A percentile compares a stretch with the other conserved stretches of the same genome.
These are phyloP conservation scores for Neoseiulus cucumeris DNA, from an alignment of 1,140 invertebrate genomes.

Conservation along the genomic window DNA sequence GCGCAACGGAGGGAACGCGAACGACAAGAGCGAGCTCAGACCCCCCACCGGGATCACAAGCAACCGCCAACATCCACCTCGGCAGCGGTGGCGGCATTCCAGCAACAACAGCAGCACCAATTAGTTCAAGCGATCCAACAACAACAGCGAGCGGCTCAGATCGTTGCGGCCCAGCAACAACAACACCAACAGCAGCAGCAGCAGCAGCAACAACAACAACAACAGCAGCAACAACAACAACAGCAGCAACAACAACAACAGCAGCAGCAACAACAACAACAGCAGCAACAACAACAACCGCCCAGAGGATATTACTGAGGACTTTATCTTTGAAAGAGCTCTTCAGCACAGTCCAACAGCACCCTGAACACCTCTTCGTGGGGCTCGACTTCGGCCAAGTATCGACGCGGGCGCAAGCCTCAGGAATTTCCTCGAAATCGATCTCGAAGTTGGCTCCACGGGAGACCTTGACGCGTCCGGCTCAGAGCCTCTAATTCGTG, in stretches of 20 bases:
- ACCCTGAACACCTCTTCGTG: no score
- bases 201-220: background rate
- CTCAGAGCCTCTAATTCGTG: no score
- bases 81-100: background rate
- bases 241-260: background rate
- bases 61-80: background rate
- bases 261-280: background rate
- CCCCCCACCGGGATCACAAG: background rate
- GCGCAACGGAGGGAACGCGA: background rate
- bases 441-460: no score
- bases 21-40: background rate
- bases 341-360: no score
- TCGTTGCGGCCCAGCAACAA: background rate
- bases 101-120: constrained; percentile 7
- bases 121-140: background rate
- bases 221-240: background rate
- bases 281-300: no score
- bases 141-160: background rate
- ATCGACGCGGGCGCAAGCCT: no score
- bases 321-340: no score
- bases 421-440: no score
- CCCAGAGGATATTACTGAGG: no score
- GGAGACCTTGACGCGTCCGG: no score
- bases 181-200: background rate
- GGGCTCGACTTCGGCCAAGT: no score